Percentiles rank a stretch among this genome's conserved stretches.
Evolutionary conservation across 1,140 invertebrate species (phyloP).

Genomic region (Euborellia annulipes): DNA sequence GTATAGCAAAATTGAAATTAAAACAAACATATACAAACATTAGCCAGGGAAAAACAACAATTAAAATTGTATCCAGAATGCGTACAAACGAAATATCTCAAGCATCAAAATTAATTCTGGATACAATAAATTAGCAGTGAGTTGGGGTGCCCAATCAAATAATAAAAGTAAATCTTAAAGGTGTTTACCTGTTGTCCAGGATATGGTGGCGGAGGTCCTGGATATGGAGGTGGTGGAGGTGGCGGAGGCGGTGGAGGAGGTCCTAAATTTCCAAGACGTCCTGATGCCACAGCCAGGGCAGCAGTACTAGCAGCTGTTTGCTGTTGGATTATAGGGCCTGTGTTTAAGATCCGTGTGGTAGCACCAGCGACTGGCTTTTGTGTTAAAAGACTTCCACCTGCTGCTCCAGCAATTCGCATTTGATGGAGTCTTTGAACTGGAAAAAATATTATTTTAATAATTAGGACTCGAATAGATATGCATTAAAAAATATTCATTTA

Average conservation of each 20-base stretch:
- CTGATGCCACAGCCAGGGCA: constrained; percentile 24
- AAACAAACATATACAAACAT: neutral
- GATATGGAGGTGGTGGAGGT: constrained; percentile 43
- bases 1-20: neutral
- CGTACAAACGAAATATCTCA: neutral
- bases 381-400: neutral
- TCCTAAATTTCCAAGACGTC: constrained; percentile 25
- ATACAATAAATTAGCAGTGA: too few species aligned
- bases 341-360: constrained; percentile 1
- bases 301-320: constrained; percentile 21
- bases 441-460: too few species aligned
- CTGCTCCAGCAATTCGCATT: neutral
- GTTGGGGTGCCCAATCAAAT: too few species aligned
- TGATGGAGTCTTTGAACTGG: constrained; percentile 10
- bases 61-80: too few species aligned
- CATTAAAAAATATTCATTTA: too few species aligned
- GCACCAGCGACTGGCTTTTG: constrained; percentile 2
- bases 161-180: neutral
- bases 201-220: constrained; percentile 45
- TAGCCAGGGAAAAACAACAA: too few species aligned
- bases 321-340: constrained; percentile 9
- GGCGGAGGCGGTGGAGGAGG: constrained; percentile 31
- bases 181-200: constrained; percentile 27
- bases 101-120: constrained; percentile 1
- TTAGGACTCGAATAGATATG: too few species aligned